These are phyloP conservation scores for Anhinga anhinga DNA, from an alignment of 2,113 vertebrate species.

Conservation along the genomic window DNA sequence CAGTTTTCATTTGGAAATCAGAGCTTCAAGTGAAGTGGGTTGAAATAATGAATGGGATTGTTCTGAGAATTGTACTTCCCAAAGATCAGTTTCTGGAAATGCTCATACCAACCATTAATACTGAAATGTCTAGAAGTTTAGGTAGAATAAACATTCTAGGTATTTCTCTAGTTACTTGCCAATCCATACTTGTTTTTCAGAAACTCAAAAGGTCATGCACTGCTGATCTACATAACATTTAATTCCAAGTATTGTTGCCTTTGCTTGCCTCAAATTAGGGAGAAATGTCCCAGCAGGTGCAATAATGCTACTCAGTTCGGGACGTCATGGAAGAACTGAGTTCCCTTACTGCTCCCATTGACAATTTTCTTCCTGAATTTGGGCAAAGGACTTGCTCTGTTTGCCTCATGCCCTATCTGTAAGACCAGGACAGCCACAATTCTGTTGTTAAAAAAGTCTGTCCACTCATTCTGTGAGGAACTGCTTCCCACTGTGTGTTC, in stretches of 20 bases:
- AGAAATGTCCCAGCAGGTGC: not conserved
- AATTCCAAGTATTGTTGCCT: not conserved
- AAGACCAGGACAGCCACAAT: not conserved
- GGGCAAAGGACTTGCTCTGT: not conserved
- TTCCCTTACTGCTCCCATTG: rapidly evolving
- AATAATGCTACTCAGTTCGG: not conserved
- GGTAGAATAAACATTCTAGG: conserved; percentile 17
- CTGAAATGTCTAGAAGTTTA: conserved; percentile 4
- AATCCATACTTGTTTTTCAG: not conserved
- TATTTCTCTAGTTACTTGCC: conserved; percentile 13
- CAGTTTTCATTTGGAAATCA: conserved; percentile 34
- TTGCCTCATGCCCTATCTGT: not conserved
- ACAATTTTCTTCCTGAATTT: not conserved
- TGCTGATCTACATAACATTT: not conserved
- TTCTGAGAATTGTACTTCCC: conserved; percentile 31
- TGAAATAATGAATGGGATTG: conserved; percentile 50
- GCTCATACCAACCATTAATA: conserved; percentile 11
- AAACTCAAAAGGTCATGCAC: not conserved
- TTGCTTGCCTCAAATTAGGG: not conserved
- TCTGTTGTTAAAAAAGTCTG: not conserved
- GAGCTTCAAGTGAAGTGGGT: conserved; percentile 31
- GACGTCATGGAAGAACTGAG: not conserved
- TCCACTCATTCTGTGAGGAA: not conserved
- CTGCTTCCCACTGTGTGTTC: not conserved
- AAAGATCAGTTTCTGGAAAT: conserved; percentile 33